phyloP scores from a whole-genome alignment of 2,888 invertebrate species.

The Acleris emargana region DNA sequence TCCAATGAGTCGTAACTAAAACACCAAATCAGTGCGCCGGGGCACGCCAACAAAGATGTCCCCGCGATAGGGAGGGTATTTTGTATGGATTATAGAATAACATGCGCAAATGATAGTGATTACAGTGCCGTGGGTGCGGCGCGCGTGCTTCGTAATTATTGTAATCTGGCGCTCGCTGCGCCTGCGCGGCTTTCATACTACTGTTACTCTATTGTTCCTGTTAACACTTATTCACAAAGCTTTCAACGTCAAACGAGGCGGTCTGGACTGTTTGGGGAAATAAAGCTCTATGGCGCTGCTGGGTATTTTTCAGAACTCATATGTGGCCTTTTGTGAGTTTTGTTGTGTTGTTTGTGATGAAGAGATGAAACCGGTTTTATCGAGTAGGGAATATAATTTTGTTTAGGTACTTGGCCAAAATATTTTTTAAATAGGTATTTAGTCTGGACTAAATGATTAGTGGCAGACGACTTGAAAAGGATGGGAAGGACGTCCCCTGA shows the following conservation, averaged over 20 bases:
- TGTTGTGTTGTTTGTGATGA: neutral
- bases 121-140: conserved; percentile 62
- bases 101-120: conserved; percentile 82
- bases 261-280: conserved; percentile 27
- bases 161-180: conserved; percentile 70
- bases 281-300: conserved; percentile 19
- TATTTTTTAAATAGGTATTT: no score
- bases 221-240: conserved; percentile 40
- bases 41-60: conserved; percentile 53
- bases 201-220: conserved; percentile 45
- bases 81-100: conserved; percentile 77
- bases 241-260: conserved; percentile 29
- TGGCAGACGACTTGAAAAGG: no score
- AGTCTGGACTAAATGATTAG: no score
- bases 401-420: no score
- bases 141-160: conserved; percentile 80
- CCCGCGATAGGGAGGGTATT: conserved; percentile 67
- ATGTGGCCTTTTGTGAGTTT: neutral
- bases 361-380: no score
- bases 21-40: conserved; percentile 3
- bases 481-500: no score
- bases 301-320: conserved; percentile 23
- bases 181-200: conserved; percentile 44
- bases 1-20: conserved; percentile 1
- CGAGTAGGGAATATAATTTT: no score